Evolutionary conservation across 2,113 vertebrate genomes (phyloP), one percentile per base, ranked within the genome.

Genomic region (Odocoileus virginianus): DNA sequence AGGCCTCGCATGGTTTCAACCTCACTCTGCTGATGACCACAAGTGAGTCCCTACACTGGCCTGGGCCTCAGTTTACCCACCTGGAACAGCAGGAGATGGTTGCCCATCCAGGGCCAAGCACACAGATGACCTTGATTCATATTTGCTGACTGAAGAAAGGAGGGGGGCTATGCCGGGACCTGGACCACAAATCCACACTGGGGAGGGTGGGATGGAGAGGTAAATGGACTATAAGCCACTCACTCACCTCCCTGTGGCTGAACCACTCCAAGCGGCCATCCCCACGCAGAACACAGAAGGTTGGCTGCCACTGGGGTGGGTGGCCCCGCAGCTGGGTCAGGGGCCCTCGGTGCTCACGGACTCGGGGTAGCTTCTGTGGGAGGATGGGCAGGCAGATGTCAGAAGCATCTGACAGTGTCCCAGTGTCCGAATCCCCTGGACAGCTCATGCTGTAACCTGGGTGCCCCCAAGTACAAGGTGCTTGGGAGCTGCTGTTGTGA

Each of bases 181-280:
- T 11, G 43, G 43, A n/a, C 57, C 79, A 40, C 21, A 50, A 23
- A 45, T 5, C n/a, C 67, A 43, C 1, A 15, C 83, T 30, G 19
- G 5, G 28, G 19, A 33, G 6, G 25, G 16, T 1, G 5, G 57
- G 21, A 54, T 30, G 45, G 67, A 92, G 61, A 64, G 10, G 54
- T 15, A 9, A 10, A 28, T 27, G 30, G 45, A 45, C 30, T 12
- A 7, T 7, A 14, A 6, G 6, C 2, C 25, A 2, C 45, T 7
- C 4, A 0, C 90, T 79, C 71, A 98, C 98, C 98, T 98, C 98
- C 78, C 89, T 92, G 64, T 86, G 82, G 60, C 88, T 58, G 43
- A 98, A 98, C 96, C 98, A 98, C 58, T 92, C 97, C 61, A 98
- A 96, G 13, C 88, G 86, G 16, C 96, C 98, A 0, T 98, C 98